phyloP scores from a whole-genome alignment of 2,888 invertebrate genomes.

The Apocheima hispidaria region DNA sequence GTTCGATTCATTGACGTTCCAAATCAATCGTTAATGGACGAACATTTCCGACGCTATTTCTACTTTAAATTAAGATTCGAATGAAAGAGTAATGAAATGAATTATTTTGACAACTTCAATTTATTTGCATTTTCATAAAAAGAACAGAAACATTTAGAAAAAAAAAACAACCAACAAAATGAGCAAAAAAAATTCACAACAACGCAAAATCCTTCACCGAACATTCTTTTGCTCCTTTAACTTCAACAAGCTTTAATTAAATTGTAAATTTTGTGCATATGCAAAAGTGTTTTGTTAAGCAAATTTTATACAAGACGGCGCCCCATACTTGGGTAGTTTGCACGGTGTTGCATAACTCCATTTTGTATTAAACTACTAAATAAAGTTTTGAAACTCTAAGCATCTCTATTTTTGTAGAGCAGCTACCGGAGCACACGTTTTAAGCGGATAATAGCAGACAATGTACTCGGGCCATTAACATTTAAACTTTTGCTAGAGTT shows the following conservation, averaged over 20 bases:
- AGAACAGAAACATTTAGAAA: not conserved
- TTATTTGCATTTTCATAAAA: not conserved
- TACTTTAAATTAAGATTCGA: conserved; percentile 29
- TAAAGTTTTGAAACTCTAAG: conserved; percentile 50
- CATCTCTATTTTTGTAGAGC: conserved; percentile 39
- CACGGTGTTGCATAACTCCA: conserved; percentile 63
- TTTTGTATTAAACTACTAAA: conserved; percentile 66
- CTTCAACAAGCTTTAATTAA: conserved; percentile 45
- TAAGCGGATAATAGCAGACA: conserved; percentile 29
- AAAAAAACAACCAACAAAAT: too few relatives aligned
- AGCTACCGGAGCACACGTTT: conserved; percentile 18
- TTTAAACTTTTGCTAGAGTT: conserved; percentile 22
- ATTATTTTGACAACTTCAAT: conserved; percentile 8
- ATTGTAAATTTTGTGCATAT: conserved; percentile 53
- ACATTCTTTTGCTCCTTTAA: conserved; percentile 25
- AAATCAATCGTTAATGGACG: conserved; percentile 37
- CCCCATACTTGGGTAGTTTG: conserved; percentile 60
- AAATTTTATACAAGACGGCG: conserved; percentile 63
- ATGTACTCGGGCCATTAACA: conserved; percentile 17
- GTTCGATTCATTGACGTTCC: conserved; percentile 33
- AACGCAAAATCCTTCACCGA: conserved; percentile 1
- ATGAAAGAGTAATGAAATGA: conserved; percentile 18
- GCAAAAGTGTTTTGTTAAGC: conserved; percentile 60
- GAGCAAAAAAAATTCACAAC: not conserved
- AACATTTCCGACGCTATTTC: conserved; percentile 28